Evolutionary conservation across 2,797 vertebrate species (phyloP).

Genomic region (Furcifer pardalis): DNA sequence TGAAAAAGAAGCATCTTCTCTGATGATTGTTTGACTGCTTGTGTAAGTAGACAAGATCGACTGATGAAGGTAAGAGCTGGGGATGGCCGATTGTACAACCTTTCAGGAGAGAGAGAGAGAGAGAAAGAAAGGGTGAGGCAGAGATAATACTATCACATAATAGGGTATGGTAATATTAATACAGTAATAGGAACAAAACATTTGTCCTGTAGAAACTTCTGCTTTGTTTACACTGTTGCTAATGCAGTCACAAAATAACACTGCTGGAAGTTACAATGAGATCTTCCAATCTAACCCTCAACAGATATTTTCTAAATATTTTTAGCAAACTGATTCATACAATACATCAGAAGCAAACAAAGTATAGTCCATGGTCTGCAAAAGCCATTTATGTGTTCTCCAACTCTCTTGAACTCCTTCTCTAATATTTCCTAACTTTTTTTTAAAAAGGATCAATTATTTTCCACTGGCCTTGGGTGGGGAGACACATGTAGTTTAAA

Average conservation of each 20-base stretch:
- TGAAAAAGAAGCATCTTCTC: conserved; percentile 76
- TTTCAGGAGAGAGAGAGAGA: conserved; percentile 65
- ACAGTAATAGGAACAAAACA: conserved; percentile 48
- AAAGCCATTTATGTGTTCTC: no score
- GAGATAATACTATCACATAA: neutral
- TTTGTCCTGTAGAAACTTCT: neutral
- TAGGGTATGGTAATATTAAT: conserved; percentile 45
- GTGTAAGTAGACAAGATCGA: conserved; percentile 70
- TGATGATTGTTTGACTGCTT: conserved; percentile 75
- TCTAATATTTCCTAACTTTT: no score
- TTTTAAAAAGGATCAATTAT: no score
- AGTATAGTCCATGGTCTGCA: neutral
- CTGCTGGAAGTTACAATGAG: neutral
- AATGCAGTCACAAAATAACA: neutral
- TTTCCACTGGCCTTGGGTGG: no score
- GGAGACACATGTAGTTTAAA: no score
- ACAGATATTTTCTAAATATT: neutral
- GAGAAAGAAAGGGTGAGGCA: no score
- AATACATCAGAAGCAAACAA: neutral
- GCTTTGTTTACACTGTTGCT: conserved; percentile 12
- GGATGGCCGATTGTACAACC: conserved; percentile 68
- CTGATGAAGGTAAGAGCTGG: conserved; percentile 64
- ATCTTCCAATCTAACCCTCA: neutral
- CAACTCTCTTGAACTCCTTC: no score
- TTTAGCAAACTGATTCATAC: neutral